Base-by-base conservation (phyloP, 1,140 invertebrate species). In the Halotydeus destructor region DNA sequence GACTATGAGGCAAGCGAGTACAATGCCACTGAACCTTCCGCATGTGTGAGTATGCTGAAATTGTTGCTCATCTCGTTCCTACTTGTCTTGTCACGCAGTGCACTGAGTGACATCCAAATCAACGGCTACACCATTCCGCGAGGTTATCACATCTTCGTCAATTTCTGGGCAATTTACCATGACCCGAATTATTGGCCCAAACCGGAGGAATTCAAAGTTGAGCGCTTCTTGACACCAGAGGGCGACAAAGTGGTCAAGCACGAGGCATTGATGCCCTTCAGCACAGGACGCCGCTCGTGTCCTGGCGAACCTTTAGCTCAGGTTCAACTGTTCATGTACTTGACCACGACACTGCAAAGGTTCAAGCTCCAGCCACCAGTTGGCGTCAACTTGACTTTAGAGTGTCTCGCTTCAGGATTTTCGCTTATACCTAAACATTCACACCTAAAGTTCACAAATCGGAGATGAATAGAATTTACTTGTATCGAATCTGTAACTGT, bases 321-420 rank as follows among this genome's bases (percentile, higher is more conserved):
- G 50, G 74, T 77, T 44, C 85, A 85, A 51, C 65, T 89, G 12
- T 88, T 88, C 50, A 54, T 86, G 16, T 80, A 85, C 52, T 75
- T 72, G 3, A 69, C 78, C 3, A 67, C 72, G 0, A 57, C 88
- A 22, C 57, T 89, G 37, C 83, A 88, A 57, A 70, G 68, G 34
- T 84, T n/a, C n/a, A n/a, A n/a, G n/a, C n/a, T n/a, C n/a, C n/a
- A n/a, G n/a, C n/a, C n/a, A n/a, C n/a, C n/a, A n/a, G n/a, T n/a
- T n/a, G n/a, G n/a, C n/a, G n/a, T n/a, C n/a, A n/a, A n/a, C n/a
- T n/a, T n/a, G n/a, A n/a, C n/a, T n/a, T n/a, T n/a, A n/a, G n/a
- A n/a, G n/a, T n/a, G n/a, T n/a, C n/a, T n/a, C n/a, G n/a, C n/a
- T n/a, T n/a, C n/a, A n/a, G n/a, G n/a, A n/a, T n/a, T n/a, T n/a